phyloP scores from a whole-genome alignment of 2,797 vertebrate species.

The Chelidonichthys spinosus region DNA sequence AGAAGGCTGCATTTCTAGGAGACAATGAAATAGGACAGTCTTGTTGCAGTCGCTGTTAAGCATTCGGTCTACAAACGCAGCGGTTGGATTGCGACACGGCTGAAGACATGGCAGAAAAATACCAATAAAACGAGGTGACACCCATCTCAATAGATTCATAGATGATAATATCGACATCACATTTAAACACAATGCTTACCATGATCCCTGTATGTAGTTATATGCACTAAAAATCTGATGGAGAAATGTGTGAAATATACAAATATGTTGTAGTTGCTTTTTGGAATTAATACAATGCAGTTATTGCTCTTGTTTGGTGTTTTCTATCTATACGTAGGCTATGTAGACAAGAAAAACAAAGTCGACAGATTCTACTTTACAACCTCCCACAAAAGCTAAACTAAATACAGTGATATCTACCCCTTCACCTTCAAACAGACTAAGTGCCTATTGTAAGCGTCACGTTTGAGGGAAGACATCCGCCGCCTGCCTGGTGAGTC shows the following conservation, averaged over 20 bases:
- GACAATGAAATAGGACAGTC: too few species aligned
- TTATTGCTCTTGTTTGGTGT: too few species aligned
- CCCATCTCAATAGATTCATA: neutral
- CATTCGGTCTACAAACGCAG: too few species aligned
- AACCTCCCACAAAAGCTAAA: neutral
- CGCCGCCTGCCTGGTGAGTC: conserved; percentile 63
- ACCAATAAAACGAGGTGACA: neutral
- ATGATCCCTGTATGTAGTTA: neutral
- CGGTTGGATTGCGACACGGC: too few species aligned
- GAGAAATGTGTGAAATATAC: neutral
- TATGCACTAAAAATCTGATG: neutral
- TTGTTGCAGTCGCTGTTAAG: too few species aligned
- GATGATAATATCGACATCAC: neutral
- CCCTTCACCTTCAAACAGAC: conserved; percentile 53
- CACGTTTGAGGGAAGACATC: conserved; percentile 61
- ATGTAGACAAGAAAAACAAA: neutral
- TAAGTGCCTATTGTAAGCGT: conserved; percentile 61
- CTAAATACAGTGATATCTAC: conserved; percentile 10
- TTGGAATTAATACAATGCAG: neutral
- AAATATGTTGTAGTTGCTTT: neutral
- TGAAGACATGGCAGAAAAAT: neutral
- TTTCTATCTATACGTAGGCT: neutral
- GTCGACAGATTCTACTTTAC: neutral
- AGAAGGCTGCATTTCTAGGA: too few species aligned
- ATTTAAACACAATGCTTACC: neutral